Base-by-base conservation (phyloP, 2,888 invertebrate species). In the Carpatolechia fugitivella region DNA sequence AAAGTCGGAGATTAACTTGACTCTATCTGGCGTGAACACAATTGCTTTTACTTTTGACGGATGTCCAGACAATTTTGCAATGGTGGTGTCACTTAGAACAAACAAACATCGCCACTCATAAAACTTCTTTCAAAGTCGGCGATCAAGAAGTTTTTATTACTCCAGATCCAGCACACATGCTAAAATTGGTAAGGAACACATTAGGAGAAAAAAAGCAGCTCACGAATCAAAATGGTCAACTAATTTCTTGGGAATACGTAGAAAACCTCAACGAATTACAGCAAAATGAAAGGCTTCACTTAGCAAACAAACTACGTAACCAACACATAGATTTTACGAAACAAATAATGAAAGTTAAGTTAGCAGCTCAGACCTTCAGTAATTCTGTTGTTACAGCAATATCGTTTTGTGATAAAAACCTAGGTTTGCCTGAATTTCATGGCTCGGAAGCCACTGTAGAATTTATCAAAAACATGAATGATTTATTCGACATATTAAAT, bases 401-500 rank as follows among this genome's bases (percentile, higher is more conserved):
- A 5, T 30, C 50, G 6, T 55, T 58, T 52, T 63, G 63, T 20
- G 10, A 31, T 1, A 29, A 33, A 16, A 35, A 54, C 8, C 16
- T 61, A 7, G 50, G 54, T 2, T 3, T 61, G 7, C n/a, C 16
- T 0, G 30, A 41, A 8, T 62, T 62, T 56, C 0, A 47, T 8
- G 16, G 54, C 40, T 53, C 49, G 0, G 41, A 20, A 0, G 49
- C 55, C 0, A 61, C 60, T 3, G 53, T 53, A 1, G 46, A 56
- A 7, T 61, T 62, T 18, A 55, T 62, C 11, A 11, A 33, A 44
- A 57, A 47, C 24, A 52, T 63, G 0, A 61, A 62, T 46, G 24
- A 58, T 13, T 11, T 59, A 13, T 60, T 64, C 16, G 64, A 62
- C 46, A 31, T 62, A 7, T 36, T 62, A 6, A 60, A 64, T 51